phyloP scores from a whole-genome alignment of 1,140 invertebrate species.

The Euura lappo region DNA sequence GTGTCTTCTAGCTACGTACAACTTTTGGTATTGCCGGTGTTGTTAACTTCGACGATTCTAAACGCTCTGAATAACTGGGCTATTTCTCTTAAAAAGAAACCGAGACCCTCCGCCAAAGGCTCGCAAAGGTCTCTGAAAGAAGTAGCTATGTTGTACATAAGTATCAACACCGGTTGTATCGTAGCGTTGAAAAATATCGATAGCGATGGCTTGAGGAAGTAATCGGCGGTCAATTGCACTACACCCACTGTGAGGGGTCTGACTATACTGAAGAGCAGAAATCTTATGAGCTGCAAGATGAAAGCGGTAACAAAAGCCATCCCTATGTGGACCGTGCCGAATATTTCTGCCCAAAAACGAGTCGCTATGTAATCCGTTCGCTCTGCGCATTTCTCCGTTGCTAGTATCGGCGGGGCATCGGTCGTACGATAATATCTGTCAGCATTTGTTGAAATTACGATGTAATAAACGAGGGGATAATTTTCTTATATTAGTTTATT shows the following conservation, averaged over 20 bases:
- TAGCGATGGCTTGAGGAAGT: slow-evolving; percentile 70
- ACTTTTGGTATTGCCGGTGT: slow-evolving; percentile 3
- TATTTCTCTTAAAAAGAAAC: slow-evolving; percentile 60
- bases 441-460: slow-evolving; percentile 14
- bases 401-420: slow-evolving; percentile 64
- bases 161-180: slow-evolving; percentile 68
- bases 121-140: slow-evolving; percentile 68
- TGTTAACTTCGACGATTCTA: slow-evolving; percentile 57
- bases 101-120: slow-evolving; percentile 63
- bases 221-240: slow-evolving; percentile 69
- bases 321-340: slow-evolving; percentile 67
- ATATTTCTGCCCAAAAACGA: slow-evolving; percentile 72
- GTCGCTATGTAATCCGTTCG: slow-evolving; percentile 65
- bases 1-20: background rate
- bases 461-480: background rate
- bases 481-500: slow-evolving; percentile 10
- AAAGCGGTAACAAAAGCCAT: slow-evolving; percentile 68
- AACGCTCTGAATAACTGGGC: slow-evolving; percentile 57
- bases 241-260: slow-evolving; percentile 66
- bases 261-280: slow-evolving; percentile 64
- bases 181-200: slow-evolving; percentile 69
- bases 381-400: slow-evolving; percentile 64
- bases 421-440: slow-evolving; percentile 65
- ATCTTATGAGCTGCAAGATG: slow-evolving; percentile 65
- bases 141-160: slow-evolving; percentile 66